Base-by-base conservation (phyloP, 2,888 invertebrate species). In the Parochlus steinenii region DNA sequence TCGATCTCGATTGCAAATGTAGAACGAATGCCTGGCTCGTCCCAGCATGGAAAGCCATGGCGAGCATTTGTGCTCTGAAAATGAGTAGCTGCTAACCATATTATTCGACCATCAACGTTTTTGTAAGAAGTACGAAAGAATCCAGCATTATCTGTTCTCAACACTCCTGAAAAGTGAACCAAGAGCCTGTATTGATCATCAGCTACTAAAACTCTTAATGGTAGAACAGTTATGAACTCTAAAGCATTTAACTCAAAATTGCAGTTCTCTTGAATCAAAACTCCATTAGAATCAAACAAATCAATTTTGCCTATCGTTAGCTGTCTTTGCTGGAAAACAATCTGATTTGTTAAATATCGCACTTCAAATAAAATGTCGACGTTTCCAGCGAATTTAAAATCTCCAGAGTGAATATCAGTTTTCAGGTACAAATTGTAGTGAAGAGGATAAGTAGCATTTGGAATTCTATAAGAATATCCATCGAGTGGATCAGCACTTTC, bases 41-140 rank as follows among this genome's bases (percentile, higher is more conserved):
- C 34, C 10, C 22, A 34, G n/a, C 82, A 85, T 0, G 85, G 85
- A 58, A 86, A 82, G 0, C 74, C 76, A 10, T 64, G 58, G 1
- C 78, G 66, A 0, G 75, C 74, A 40, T 64, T 64, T 0, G 69
- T 70, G 0, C 76, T 67, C 48, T 78, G 71, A 35, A 79, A 69
- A 42, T 78, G 76, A 0, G 78, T 75, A 2, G 25, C 24, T 11
- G 18, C 25, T 16, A 42, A 42, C 45, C 42, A 44, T 43, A 44
- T 39, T 38, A 5, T 39, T 3, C 42, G 15, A 2, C 42, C 42
- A 8, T 42, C 20, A 16, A 43, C 42, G 25, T 59, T 53, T 15
- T 40, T 31, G 36, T 72, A 74, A 3, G 59, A 64, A 22, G 72
- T 68, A 17, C 68, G 56, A 43, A 74, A 74, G 17, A 79, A 63